A percentile compares a stretch with the other conserved stretches of the same genome.
phyloP scores from a whole-genome alignment of 2,797 vertebrate species.

The Onychomys torridus region DNA sequence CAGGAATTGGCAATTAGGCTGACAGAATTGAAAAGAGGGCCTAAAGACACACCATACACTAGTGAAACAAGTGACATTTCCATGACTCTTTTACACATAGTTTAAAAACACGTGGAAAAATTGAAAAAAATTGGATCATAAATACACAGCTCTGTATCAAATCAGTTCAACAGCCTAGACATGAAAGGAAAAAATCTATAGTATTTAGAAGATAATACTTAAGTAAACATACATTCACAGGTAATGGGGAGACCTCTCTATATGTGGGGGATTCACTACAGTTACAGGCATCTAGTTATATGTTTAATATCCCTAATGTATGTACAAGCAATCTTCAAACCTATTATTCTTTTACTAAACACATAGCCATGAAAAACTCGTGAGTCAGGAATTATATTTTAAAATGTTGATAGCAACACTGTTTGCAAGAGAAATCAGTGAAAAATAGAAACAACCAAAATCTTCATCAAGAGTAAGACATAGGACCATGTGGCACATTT shows the following conservation, averaged over 20 bases:
- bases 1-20: not conserved
- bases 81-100: slow-evolving; percentile 30
- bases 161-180: not conserved
- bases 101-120: slow-evolving; percentile 39
- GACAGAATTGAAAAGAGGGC: not conserved
- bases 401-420: not conserved
- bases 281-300: not conserved
- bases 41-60: not conserved
- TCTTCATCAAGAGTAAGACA: not conserved
- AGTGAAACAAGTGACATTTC: not conserved
- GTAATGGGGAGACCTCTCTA: not conserved
- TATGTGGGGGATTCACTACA: not conserved
- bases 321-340: not conserved
- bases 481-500: not conserved
- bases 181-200: slow-evolving; percentile 11
- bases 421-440: not conserved
- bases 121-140: slow-evolving; percentile 2
- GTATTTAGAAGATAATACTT: slow-evolving; percentile 42
- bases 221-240: not conserved
- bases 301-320: not conserved
- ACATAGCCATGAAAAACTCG: not conserved
- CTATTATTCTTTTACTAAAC: not conserved
- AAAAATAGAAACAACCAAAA: not conserved
- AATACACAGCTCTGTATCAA: slow-evolving; percentile 27
- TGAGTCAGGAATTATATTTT: not conserved